Conservation (phyloP, 1,140 invertebrate genomes). For the Ostrea edulis region DNA sequence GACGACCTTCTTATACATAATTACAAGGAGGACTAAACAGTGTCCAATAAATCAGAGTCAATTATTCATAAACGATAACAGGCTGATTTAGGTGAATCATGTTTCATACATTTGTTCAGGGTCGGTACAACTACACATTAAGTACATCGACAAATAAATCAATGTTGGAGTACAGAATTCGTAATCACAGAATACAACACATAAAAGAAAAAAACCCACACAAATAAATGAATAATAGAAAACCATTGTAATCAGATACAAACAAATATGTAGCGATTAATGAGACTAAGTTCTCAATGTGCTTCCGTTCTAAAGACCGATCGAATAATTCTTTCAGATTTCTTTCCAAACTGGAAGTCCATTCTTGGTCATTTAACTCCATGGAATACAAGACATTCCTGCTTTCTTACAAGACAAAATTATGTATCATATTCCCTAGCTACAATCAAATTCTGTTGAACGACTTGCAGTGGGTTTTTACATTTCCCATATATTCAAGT, state of each 20-base stretch:
- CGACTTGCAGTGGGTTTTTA: no score
- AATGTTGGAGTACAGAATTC: no score
- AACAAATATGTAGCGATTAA: conserved; percentile 2
- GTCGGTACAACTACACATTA: background rate
- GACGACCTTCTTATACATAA: conserved; percentile 1
- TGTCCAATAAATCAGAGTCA: background rate
- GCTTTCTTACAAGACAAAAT: no score
- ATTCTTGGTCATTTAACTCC: conserved; percentile 1
- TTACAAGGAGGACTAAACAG: background rate
- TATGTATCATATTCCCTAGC: no score
- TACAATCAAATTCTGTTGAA: no score
- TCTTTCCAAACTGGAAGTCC: conserved; percentile 10
- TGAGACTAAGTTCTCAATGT: background rate
- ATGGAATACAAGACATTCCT: no score
- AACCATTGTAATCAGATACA: conserved; percentile 2
- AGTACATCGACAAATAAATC: no score
- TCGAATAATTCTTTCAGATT: conserved; percentile 7
- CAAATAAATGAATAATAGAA: background rate
- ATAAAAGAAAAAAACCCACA: background rate
- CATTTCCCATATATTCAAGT: no score
- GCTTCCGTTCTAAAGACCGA: background rate
- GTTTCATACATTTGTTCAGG: background rate
- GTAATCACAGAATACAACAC: no score
- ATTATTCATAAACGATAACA: conserved; percentile 7
- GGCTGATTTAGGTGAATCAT: background rate